These are phyloP conservation scores for Gonioctena quinquepunctata DNA, from an alignment of 1,140 invertebrate species.

Conservation along the genomic window DNA sequence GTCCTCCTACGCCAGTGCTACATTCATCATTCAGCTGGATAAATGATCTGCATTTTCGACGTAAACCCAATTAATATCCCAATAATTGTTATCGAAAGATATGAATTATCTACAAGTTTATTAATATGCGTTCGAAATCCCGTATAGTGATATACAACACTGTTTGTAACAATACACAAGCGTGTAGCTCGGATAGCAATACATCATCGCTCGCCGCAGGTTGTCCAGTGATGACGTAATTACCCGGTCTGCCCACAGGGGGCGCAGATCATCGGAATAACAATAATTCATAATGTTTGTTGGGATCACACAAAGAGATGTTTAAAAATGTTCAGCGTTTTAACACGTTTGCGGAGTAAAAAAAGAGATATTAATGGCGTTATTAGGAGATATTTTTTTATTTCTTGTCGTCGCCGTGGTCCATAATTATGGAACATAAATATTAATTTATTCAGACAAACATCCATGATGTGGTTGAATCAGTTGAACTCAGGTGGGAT, in stretches of 20 bases:
- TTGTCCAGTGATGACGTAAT: conserved; percentile 16
- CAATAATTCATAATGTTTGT: conserved; percentile 8
- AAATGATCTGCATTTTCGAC: not conserved
- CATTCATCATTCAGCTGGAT: not conserved
- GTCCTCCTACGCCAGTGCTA: not conserved
- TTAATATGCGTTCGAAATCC: conserved; percentile 7
- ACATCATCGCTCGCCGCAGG: conserved; percentile 11
- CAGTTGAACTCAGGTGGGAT: not conserved
- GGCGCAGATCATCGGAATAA: conserved; percentile 9
- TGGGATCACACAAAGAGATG: conserved; percentile 6
- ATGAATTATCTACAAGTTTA: conserved; percentile 14
- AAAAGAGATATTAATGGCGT: conserved; percentile 1
- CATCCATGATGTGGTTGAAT: not conserved
- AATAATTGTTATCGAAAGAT: conserved; percentile 17
- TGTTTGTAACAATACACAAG: conserved; percentile 16
- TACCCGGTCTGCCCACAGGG: conserved; percentile 16
- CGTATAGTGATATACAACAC: conserved; percentile 16
- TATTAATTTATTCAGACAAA: conserved; percentile 1
- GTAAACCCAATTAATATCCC: not conserved
- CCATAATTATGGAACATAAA: conserved; percentile 4
- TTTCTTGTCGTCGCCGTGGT: not conserved
- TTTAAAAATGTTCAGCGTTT: not conserved
- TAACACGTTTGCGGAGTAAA: not conserved
- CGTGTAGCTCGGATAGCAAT: not conserved
- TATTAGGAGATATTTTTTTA: not conserved